Conservation (phyloP, 2,888 invertebrate species). For the Sarcophaga caerulescens region DNA sequence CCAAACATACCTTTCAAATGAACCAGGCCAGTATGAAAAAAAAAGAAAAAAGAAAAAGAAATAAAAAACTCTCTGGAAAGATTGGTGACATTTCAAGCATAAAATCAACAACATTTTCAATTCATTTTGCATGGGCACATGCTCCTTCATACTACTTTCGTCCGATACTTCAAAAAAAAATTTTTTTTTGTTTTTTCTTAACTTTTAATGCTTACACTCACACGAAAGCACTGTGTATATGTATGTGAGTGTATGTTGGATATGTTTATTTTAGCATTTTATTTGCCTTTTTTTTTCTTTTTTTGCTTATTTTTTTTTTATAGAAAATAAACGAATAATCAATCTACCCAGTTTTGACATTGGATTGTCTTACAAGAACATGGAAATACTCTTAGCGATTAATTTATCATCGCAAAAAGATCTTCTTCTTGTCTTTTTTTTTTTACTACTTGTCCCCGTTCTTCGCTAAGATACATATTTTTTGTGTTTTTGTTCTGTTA, state of each 20-base stretch:
- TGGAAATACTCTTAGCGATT: conserved; percentile 80
- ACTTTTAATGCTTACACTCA: conserved; percentile 4
- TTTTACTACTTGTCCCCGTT: conserved; percentile 11
- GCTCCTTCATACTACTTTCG: neutral
- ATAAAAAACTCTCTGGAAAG: neutral
- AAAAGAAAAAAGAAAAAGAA: neutral
- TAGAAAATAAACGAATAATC: conserved; percentile 73
- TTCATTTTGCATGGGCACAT: conserved; percentile 51
- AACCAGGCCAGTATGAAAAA: neutral
- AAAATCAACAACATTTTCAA: conserved; percentile 62
- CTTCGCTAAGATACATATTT: no score
- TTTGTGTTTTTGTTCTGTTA: conserved; percentile 15
- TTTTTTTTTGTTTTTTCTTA: conserved; percentile 4
- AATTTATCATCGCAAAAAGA: conserved; percentile 80
- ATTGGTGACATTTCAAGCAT: conserved; percentile 68
- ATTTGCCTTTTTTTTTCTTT: neutral
- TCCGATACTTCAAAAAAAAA: neutral
- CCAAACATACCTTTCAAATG: conserved; percentile 42
- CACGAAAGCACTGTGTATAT: neutral
- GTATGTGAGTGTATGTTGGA: neutral
- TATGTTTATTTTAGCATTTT: neutral
- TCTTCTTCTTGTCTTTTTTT: conserved; percentile 69
- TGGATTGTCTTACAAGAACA: conserved; percentile 79
- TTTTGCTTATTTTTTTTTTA: neutral
- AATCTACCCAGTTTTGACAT: conserved; percentile 79